Base-by-base conservation (phyloP, 2,113 vertebrate species). In the Leiothrix lutea region DNA sequence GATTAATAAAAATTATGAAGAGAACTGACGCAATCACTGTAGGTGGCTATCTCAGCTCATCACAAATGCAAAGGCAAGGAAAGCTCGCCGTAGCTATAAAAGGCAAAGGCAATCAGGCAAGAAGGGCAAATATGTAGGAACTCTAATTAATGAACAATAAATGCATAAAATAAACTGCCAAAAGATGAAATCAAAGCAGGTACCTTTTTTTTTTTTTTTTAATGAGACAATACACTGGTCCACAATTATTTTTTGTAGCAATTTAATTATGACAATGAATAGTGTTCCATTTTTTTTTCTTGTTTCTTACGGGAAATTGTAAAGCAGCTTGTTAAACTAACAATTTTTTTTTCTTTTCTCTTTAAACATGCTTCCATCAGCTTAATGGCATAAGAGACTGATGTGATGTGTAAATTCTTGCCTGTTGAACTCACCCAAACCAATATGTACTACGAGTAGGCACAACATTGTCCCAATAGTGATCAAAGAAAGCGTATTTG, bases 81-180 rank as follows among this genome's bases (percentile, higher is more conserved):
- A 67, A 80, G 88, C 84, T 96, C 65, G 44, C 75, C 1, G n/a
- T 73, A 95, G 85, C 88, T 96, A 90, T 93, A 95, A 97, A 96
- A 97, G 90, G 91, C 88, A 97, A 97, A 95, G 93, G 86, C 83
- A 95, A 95, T 94, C 93, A 92, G 86, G 88, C 84, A 94, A 90
- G 92, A 96, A 96, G 95, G 94, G 95, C 95, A 96, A 95, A 96
- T 96, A 95, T 60, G 93, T 88, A 94, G 64, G 85, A 96, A 96
- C 85, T 88, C 95, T 95, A 95, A 88, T 94, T 92, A 92, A 83
- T 12, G 53, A 96, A 94, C 85, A 96, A 95, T 90, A 94, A 96
- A 92, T 93, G 90, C 80, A 92, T 88, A 93, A 90, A 95, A 94
- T 91, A 96, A 95, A 94, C 80, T 90, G 79, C 75, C 80, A 87